Percentiles rank a stretch among this genome's conserved stretches.
Evolutionary conservation across 2,113 vertebrate genomes (phyloP).

Genomic region (Nyctereutes procyonoides): DNA sequence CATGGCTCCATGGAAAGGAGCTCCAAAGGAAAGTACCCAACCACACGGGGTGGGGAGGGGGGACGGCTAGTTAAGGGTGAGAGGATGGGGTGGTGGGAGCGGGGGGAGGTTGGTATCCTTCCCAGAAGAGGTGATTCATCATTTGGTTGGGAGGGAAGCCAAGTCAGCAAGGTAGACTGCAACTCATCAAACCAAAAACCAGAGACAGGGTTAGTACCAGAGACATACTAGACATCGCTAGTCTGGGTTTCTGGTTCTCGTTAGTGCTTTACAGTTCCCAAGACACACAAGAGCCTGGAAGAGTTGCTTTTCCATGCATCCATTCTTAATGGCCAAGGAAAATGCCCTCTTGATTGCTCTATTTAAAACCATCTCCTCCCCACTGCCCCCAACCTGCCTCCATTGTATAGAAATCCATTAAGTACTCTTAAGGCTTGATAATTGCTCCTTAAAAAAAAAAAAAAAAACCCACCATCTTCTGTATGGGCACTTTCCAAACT

Average conservation of each 20-base stretch:
- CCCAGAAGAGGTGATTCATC: slow-evolving; percentile 79
- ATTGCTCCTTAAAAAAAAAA: slow-evolving; percentile 3
- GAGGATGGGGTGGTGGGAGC: neutral
- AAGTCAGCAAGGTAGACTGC: slow-evolving; percentile 75
- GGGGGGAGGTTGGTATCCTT: slow-evolving; percentile 30
- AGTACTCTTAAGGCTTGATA: neutral
- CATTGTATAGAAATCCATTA: neutral
- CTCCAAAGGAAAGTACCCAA: slow-evolving; percentile 60
- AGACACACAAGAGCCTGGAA: neutral
- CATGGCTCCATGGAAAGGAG: neutral
- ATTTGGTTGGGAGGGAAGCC: slow-evolving; percentile 29
- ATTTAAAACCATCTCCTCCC: neutral
- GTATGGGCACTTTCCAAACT: neutral
- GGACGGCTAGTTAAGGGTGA: neutral
- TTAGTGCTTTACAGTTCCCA: neutral
- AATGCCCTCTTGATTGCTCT: neutral
- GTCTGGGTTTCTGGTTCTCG: slow-evolving; percentile 64
- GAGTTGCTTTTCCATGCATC: neutral
- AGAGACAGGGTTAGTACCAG: neutral
- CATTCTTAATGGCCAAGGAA: neutral
- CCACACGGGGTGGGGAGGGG: neutral
- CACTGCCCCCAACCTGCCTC: too few species aligned
- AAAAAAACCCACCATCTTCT: neutral
- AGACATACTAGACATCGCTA: neutral
- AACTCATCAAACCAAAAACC: slow-evolving; percentile 66